These are phyloP conservation scores for Brachionus rubens DNA, from an alignment of 1,140 invertebrate species.

Conservation along the genomic window DNA sequence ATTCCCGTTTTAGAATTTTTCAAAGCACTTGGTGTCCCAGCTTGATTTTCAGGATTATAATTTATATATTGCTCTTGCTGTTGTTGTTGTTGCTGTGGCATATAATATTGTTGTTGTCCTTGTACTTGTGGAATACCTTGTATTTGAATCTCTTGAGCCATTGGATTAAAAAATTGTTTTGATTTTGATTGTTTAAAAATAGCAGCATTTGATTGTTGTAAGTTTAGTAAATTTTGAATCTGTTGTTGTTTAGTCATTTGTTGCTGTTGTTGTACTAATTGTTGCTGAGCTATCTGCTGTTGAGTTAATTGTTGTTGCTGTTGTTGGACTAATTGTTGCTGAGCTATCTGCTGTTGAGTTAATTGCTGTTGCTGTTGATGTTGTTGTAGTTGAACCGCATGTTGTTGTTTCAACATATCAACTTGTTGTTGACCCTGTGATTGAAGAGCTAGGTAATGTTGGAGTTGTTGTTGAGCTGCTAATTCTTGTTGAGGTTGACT, in stretches of 20 bases:
- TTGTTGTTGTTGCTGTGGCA: neutral
- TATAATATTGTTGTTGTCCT: neutral
- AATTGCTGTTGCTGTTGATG: no score
- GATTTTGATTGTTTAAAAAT: neutral
- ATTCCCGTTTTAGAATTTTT: neutral
- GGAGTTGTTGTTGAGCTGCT: no score
- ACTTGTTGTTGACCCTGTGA: neutral
- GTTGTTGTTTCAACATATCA: neutral
- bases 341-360: neutral
- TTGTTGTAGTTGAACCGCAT: no score
- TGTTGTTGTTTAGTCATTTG: neutral
- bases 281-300: neutral
- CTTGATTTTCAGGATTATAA: neutral
- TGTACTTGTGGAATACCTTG: neutral
- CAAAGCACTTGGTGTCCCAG: neutral
- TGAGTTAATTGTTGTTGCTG: neutral
- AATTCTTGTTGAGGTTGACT: neutral
- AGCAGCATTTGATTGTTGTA: slow-evolving; percentile 1
- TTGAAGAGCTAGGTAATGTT: slow-evolving; percentile 4
- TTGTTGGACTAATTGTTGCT: neutral
- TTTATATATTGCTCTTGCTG: neutral
- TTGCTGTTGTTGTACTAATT: neutral
- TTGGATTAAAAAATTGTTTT: neutral
- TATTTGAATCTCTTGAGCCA: neutral
- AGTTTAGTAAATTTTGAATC: slow-evolving; percentile 6